Conservation (phyloP, 2,888 invertebrate species). For the Microchrysa polita region DNA sequence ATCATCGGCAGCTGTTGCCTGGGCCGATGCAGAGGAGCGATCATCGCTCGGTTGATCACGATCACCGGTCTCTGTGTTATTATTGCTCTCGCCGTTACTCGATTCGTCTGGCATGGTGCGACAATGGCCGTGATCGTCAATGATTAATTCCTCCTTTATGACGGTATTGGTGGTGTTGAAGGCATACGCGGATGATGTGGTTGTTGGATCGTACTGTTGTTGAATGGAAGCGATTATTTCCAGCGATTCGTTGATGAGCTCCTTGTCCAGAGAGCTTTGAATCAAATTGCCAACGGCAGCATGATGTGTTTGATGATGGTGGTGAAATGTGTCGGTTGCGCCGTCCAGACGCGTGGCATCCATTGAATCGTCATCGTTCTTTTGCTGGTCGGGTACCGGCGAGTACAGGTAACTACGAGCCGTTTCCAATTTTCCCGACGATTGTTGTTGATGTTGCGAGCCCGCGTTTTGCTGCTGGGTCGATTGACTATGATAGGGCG, state of each 20-base stretch:
- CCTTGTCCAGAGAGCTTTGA: constrained; percentile 71
- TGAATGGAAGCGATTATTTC: constrained; percentile 68
- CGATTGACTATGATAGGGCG: constrained; percentile 40
- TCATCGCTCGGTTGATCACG: constrained; percentile 47
- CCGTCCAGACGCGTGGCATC: constrained; percentile 57
- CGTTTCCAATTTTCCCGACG: constrained; percentile 51
- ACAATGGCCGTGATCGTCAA: constrained; percentile 55
- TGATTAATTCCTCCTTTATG: constrained; percentile 59
- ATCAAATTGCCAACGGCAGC: constrained; percentile 63
- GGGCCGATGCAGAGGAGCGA: constrained; percentile 50
- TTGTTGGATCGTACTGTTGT: constrained; percentile 58
- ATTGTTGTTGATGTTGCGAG: constrained; percentile 26
- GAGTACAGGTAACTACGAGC: constrained; percentile 47
- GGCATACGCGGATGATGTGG: constrained; percentile 9
- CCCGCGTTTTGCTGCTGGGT: background rate
- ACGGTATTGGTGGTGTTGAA: constrained; percentile 41
- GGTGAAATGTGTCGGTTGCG: constrained; percentile 11
- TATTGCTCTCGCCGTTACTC: constrained; percentile 46
- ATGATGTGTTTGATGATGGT: constrained; percentile 13
- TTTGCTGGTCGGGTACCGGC: constrained; percentile 41
- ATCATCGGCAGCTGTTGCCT: constrained; percentile 32
- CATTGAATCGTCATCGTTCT: constrained; percentile 60
- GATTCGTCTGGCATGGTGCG: background rate
- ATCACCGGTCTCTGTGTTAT: constrained; percentile 51
- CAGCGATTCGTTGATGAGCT: constrained; percentile 75